Conservation (phyloP, 1,140 invertebrate genomes). For the Drosophila arizonae region DNA sequence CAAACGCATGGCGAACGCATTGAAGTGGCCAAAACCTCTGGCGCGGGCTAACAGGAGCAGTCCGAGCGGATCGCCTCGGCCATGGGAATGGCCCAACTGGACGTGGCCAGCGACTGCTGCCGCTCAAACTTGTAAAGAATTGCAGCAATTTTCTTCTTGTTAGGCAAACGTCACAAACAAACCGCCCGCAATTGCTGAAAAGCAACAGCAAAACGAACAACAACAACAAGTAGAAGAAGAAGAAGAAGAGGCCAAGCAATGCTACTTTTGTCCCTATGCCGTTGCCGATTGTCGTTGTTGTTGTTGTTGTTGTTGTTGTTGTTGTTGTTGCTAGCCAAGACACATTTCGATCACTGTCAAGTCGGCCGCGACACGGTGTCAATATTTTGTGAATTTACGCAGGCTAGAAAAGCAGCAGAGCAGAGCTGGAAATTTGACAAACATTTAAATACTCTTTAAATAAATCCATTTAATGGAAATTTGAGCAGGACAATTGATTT, state of each 20-base stretch:
- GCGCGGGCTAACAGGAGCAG: constrained; percentile 37
- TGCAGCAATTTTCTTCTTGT: constrained; percentile 82
- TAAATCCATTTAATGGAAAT: too few relatives aligned
- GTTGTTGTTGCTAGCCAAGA: constrained; percentile 52
- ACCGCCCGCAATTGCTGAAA: constrained; percentile 74
- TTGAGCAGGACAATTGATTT: too few relatives aligned
- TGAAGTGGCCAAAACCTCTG: constrained; percentile 34
- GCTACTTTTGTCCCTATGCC: constrained; percentile 30
- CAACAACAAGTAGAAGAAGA: not conserved
- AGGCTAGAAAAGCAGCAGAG: constrained; percentile 45
- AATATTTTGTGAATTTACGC: constrained; percentile 82
- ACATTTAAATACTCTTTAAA: constrained; percentile 14
- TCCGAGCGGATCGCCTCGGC: constrained; percentile 8
- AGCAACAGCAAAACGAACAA: constrained; percentile 8
- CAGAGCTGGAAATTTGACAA: not conserved
- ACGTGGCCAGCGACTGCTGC: constrained; percentile 13
- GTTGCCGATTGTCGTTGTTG: constrained; percentile 5
- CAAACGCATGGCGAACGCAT: constrained; percentile 79
- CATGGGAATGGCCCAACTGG: constrained; percentile 41
- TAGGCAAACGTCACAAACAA: constrained; percentile 80
- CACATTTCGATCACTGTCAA: constrained; percentile 82
- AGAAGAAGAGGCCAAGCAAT: not conserved
- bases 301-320: constrained; percentile 15
- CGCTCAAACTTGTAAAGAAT: constrained; percentile 78
- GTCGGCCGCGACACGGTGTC: constrained; percentile 68